Base-by-base conservation (phyloP, 2,113 vertebrate species). In the Turdus rufiventris region DNA sequence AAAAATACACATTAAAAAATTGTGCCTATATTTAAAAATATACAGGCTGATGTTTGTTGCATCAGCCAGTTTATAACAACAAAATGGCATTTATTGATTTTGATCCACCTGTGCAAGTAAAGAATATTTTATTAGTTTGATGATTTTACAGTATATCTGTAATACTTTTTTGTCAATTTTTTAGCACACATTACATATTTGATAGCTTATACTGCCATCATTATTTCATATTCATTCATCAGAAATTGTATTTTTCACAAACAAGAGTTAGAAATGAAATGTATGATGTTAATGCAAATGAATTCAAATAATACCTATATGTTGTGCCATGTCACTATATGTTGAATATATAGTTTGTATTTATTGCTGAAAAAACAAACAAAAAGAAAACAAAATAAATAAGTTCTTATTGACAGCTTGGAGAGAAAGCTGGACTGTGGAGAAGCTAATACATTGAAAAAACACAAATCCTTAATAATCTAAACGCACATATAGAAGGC, bases 81-180 rank as follows among this genome's bases (percentile, higher is more conserved):
- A 71, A 91, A 96, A 88, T 83, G 90, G 19, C 65, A 94, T 90
- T 94, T 96, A 96, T 95, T 95, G 81, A 96, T 97, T 97, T 94
- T 94, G 93, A 90, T 93, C 88, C 78, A 95, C 94, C 90, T 90
- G 56, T 95, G 47, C 48, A 94, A 88, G n/a, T 93, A 77, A 88
- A 94, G 54, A 91, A 77, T 88, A 88, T 94, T 97, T 94, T 91
- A 93, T 95, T 94, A 90, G n/a, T 93, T 84, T 0, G 0, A 71
- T 93, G 36, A 90, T 77, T 96, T 94, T 83, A 91, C n/a, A 14
- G 24, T 71, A 45, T 88, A 74, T 86, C 38, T 80, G 36, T 89
- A 93, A 80, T 85, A 54, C 7, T 45, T 85, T 76, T 85, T 70
- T 2, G 31, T 77, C 42, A 91, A 42, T 61, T 88, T 70, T 93